These are phyloP conservation scores for Petrocephalus zakoni DNA, from an alignment of 2,113 vertebrate genomes.

Conservation along the genomic window DNA sequence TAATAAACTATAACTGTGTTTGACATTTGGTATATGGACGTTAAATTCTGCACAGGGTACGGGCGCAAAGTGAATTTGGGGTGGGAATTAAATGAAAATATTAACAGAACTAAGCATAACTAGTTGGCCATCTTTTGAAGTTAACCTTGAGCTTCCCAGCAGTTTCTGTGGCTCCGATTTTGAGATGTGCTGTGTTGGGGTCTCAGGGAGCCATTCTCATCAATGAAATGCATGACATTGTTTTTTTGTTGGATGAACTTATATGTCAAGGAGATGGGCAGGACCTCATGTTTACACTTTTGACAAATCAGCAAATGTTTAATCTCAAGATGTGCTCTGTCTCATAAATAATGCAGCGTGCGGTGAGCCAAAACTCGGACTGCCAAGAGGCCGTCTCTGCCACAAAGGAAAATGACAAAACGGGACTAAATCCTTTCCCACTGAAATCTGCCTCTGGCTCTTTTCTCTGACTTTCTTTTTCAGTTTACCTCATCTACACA, in stretches of 20 bases:
- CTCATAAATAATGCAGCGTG: conserved; percentile 80
- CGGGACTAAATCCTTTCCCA: conserved; percentile 37
- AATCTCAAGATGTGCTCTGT: conserved; percentile 68
- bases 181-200: conserved; percentile 36
- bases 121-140: conserved; percentile 45
- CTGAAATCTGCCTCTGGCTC: background rate
- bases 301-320: conserved; percentile 87
- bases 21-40: background rate
- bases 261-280: conserved; percentile 75
- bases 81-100: conserved; percentile 56
- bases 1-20: too few relatives aligned
- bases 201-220: conserved; percentile 56
- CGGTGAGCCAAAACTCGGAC: conserved; percentile 37
- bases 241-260: conserved; percentile 67
- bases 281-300: conserved; percentile 74
- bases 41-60: background rate
- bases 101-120: conserved; percentile 32
- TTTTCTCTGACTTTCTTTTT: background rate
- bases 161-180: conserved; percentile 33
- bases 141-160: conserved; percentile 39
- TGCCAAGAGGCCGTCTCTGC: conserved; percentile 43
- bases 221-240: conserved; percentile 68
- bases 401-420: conserved; percentile 31
- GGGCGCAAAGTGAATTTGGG: conserved; percentile 30
- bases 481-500: background rate